A percentile compares a stretch with the other conserved stretches of the same genome.
Conservation (phyloP, 2,113 vertebrate species). For the Myrmophylax atrothorax region DNA sequence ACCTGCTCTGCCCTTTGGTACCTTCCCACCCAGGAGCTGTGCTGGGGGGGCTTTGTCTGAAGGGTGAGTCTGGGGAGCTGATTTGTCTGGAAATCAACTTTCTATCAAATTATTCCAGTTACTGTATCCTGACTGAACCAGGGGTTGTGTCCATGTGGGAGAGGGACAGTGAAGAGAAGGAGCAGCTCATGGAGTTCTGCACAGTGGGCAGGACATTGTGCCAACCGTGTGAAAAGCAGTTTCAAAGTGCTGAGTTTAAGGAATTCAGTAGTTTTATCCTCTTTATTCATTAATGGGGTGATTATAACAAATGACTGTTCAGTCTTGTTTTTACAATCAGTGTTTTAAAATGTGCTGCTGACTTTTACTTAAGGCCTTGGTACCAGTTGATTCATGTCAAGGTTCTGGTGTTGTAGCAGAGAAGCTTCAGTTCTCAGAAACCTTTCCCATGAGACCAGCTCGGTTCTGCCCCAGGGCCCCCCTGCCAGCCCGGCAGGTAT, state of each 20-base stretch:
- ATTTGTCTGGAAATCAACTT: not conserved
- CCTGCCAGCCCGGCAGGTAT: not conserved
- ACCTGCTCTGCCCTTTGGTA: not conserved
- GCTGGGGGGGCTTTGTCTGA: not conserved
- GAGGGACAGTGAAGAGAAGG: not conserved
- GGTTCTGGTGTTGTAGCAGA: not conserved
- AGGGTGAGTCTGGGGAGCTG: not conserved
- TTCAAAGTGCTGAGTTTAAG: not conserved
- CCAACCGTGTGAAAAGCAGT: not conserved
- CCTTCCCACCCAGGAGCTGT: not conserved
- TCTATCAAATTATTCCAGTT: not conserved
- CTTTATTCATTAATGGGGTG: not conserved
- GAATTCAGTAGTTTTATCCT: not conserved
- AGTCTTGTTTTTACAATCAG: not conserved
- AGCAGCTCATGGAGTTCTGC: not conserved
- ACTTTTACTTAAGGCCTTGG: not conserved
- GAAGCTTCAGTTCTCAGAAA: not conserved
- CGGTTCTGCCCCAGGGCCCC: not conserved
- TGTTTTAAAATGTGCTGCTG: not conserved
- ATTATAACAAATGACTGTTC: not conserved
- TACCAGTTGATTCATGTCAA: accelerated
- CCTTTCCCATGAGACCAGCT: not conserved
- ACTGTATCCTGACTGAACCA: not conserved
- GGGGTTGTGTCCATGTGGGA: accelerated
- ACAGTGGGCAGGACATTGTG: accelerated